Evolutionary conservation across 1,140 invertebrate species (phyloP).

Genomic region (Drosophila paulistorum): DNA sequence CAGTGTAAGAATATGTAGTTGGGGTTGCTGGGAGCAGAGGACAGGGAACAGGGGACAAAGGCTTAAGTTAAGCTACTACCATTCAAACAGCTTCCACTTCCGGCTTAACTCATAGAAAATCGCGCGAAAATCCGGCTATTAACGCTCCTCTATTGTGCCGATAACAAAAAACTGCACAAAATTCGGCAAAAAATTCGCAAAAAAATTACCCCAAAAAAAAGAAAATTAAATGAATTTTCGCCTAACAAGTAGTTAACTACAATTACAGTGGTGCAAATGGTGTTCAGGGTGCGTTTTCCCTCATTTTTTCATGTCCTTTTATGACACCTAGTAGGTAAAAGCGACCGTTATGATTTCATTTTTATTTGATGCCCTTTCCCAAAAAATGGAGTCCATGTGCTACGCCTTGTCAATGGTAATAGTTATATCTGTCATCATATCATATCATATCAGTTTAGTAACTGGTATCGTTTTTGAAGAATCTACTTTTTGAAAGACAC

Average conservation of each 20-base stretch:
- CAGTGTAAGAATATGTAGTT: background rate
- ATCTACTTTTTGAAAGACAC: no score
- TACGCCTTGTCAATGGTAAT: no score
- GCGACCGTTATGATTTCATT: conserved; percentile 72
- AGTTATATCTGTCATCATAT: no score
- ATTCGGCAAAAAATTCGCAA: conserved; percentile 40
- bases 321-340: conserved; percentile 62
- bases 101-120: conserved; percentile 52
- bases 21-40: background rate
- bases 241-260: conserved; percentile 67
- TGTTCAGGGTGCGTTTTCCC: conserved; percentile 45
- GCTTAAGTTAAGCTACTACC: conserved; percentile 15
- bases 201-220: conserved; percentile 64
- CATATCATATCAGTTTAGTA: no score
- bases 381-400: background rate
- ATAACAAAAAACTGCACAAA: conserved; percentile 28
- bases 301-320: conserved; percentile 59
- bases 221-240: conserved; percentile 6
- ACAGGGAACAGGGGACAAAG: conserved; percentile 16
- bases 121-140: conserved; percentile 66
- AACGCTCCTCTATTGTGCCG: conserved; percentile 29
- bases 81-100: conserved; percentile 61
- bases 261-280: conserved; percentile 47
- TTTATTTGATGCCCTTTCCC: conserved; percentile 11
- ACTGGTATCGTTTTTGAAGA: no score